Percentiles rank a stretch among this genome's conserved stretches.
Evolutionary conservation across 2,888 invertebrate genomes (phyloP).

Genomic region (Ptychoptera albimana): DNA sequence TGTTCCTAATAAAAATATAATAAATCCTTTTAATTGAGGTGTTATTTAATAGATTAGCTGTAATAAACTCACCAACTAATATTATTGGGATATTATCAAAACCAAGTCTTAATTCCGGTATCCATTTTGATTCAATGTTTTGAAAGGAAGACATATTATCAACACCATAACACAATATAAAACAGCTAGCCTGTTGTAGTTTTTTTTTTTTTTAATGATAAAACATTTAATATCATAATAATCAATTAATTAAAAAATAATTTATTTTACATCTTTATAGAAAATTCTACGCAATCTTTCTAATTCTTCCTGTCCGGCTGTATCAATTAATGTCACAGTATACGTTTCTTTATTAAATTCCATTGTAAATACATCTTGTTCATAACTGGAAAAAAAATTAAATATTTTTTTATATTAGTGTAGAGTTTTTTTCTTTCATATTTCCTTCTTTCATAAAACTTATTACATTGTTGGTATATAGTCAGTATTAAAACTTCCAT

Average conservation of each 20-base stretch:
- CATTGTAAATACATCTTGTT: constrained; percentile 6
- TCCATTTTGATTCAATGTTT: constrained; percentile 6
- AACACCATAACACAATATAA: constrained; percentile 7
- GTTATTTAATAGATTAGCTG: not conserved
- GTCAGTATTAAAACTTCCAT: constrained; percentile 5
- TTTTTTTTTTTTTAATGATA: too few relatives aligned
- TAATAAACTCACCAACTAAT: constrained; percentile 4
- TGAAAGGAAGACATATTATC: constrained; percentile 5
- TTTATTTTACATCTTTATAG: constrained; percentile 2
- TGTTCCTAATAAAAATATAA: constrained; percentile 2
- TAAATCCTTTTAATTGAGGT: not conserved
- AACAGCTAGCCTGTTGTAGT: constrained; percentile 4
- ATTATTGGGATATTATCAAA: constrained; percentile 2
- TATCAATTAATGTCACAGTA: constrained; percentile 6
- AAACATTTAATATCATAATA: too few relatives aligned
- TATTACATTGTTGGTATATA: constrained; percentile 8
- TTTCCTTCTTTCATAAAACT: not conserved
- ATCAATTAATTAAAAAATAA: too few relatives aligned
- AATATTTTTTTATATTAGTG: not conserved
- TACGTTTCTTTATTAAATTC: constrained; percentile 3
- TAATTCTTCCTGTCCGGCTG: constrained; percentile 8
- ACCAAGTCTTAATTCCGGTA: constrained; percentile 5
- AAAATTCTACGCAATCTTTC: constrained; percentile 5
- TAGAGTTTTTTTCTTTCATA: not conserved
- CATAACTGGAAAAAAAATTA: constrained; percentile 3